Percentiles rank a stretch among this genome's conserved stretches.
Conservation (phyloP, 2,797 vertebrate genomes). For the Peromyscus nudipes region DNA sequence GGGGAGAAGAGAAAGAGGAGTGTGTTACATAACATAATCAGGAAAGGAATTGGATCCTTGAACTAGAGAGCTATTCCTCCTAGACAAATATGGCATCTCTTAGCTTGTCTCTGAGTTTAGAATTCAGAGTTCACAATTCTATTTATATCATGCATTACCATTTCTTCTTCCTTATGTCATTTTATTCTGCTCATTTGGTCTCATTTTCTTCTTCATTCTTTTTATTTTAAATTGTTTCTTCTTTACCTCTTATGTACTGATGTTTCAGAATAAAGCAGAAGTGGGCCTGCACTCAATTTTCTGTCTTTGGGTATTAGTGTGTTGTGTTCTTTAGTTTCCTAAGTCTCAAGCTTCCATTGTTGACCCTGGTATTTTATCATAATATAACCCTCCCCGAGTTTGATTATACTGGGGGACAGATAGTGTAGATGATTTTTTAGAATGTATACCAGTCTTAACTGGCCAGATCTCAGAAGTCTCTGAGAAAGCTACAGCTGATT, state of each 20-base stretch:
- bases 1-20: fast-evolving
- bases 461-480: neutral
- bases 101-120: slow-evolving; percentile 5
- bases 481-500: neutral
- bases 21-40: neutral
- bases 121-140: neutral
- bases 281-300: neutral
- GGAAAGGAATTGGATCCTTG: neutral
- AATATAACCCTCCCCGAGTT: neutral
- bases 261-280: slow-evolving; percentile 15
- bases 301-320: neutral
- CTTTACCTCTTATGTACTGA: neutral
- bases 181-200: neutral
- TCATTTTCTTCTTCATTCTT: neutral
- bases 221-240: neutral
- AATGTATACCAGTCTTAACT: neutral
- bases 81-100: neutral
- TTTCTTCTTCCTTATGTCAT: neutral
- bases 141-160: neutral
- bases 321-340: slow-evolving; percentile 2
- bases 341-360: neutral
- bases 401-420: neutral
- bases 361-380: neutral
- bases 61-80: neutral
- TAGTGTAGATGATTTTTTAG: neutral